Evolutionary conservation across 2,113 vertebrate genomes (phyloP).

Genomic region (Phainopepla nitens): DNA sequence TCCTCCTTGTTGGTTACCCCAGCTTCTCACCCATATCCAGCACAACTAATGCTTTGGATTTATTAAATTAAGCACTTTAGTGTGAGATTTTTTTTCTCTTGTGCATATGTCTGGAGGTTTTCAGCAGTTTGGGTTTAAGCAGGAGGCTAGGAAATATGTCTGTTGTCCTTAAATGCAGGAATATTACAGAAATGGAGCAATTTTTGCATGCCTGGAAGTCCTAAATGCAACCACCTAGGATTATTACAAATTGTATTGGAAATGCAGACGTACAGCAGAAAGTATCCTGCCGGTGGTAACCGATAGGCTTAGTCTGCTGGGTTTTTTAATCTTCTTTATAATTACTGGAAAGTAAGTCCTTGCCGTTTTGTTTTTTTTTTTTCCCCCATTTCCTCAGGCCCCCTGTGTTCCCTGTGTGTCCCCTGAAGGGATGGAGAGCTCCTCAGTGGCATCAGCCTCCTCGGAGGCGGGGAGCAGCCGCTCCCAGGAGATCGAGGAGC

Average conservation of each 20-base stretch:
- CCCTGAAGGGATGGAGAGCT: conserved; percentile 89
- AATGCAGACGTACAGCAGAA: not conserved
- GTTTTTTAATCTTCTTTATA: not conserved
- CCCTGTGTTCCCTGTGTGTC: not conserved
- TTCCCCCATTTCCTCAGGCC: not conserved
- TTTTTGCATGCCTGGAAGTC: not conserved
- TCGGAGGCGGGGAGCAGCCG: conserved; percentile 94
- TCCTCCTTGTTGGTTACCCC: not conserved
- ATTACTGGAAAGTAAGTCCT: too few relatives aligned
- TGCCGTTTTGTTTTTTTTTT: not conserved
- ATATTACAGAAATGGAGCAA: not conserved
- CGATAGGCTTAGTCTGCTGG: rapidly evolving
- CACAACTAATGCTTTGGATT: not conserved
- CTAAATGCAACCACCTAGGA: not conserved
- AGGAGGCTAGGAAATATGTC: not conserved
- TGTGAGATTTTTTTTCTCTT: not conserved
- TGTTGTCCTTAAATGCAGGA: not conserved
- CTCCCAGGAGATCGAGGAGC: conserved; percentile 95
- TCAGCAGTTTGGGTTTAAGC: not conserved
- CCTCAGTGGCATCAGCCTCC: conserved; percentile 91
- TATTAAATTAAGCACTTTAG: not conserved
- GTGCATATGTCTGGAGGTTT: not conserved
- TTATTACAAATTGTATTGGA: not conserved
- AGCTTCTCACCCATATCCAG: not conserved
- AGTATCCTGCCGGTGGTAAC: not conserved